Evolutionary conservation across 23 tunicate genomes (phyloP).

Genomic region (Styela clava): DNA sequence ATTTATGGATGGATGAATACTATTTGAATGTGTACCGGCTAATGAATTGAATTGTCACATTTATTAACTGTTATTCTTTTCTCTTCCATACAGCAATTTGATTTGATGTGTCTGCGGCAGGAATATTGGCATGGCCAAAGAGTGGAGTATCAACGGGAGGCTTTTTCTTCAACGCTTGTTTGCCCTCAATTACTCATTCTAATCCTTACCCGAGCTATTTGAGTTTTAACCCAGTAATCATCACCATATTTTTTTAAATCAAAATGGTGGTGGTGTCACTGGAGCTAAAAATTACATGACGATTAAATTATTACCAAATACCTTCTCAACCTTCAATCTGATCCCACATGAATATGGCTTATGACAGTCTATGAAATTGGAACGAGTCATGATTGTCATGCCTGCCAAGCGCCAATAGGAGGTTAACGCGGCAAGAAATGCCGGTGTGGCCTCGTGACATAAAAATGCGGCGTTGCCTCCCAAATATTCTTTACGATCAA

Average conservation of each 20-base stretch:
- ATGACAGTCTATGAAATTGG: background rate
- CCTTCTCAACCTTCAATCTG: too few relatives aligned
- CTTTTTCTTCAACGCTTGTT: background rate
- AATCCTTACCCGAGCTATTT: background rate
- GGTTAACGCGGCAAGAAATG: background rate
- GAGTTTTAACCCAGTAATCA: too few relatives aligned
- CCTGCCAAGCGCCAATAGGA: too few relatives aligned
- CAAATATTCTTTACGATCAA: slow-evolving; percentile 24
- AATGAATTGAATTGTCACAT: background rate
- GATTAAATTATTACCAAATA: too few relatives aligned
- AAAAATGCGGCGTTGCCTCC: slow-evolving; percentile 26
- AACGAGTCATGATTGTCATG: background rate
- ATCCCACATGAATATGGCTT: background rate
- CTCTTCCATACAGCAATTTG: slow-evolving; percentile 27
- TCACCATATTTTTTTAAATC: too few relatives aligned
- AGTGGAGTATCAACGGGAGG: slow-evolving; percentile 27
- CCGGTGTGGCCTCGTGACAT: background rate
- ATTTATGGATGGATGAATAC: background rate
- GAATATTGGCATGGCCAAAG: slow-evolving; percentile 29
- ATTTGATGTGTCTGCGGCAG: slow-evolving; percentile 43
- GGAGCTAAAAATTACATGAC: too few relatives aligned
- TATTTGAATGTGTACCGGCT: background rate
- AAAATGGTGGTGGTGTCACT: too few relatives aligned
- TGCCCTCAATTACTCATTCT: background rate
- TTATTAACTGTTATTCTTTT: slow-evolving; percentile 3